These are phyloP conservation scores for Cydia splendana DNA, from an alignment of 1,140 invertebrate genomes.

Conservation along the genomic window DNA sequence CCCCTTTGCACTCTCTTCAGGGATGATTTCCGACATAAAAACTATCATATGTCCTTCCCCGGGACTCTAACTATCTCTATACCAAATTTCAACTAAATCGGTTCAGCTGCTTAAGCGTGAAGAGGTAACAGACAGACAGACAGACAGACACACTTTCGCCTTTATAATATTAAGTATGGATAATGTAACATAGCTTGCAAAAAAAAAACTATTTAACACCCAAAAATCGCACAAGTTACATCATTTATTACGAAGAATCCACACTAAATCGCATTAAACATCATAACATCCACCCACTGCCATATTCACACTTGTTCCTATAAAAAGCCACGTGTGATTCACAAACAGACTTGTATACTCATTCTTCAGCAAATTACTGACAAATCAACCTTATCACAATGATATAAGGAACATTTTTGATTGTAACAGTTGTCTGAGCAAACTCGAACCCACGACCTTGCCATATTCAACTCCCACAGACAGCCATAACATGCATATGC, in stretches of 20 bases:
- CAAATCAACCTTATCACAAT: neutral
- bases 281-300: neutral
- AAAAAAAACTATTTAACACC: neutral
- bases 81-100: too few relatives aligned
- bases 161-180: too few relatives aligned
- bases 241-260: too few relatives aligned
- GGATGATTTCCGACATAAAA: too few relatives aligned
- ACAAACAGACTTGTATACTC: neutral
- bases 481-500: neutral
- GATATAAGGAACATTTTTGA: neutral
- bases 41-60: too few relatives aligned
- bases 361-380: neutral
- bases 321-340: conserved; percentile 5
- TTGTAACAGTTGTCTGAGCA: neutral
- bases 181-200: neutral
- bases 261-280: neutral
- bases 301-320: neutral
- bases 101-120: too few relatives aligned
- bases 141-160: too few relatives aligned
- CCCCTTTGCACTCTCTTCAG: too few relatives aligned
- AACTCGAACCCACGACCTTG: conserved; percentile 15
- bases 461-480: conserved; percentile 4
- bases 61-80: too few relatives aligned
- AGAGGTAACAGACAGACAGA: too few relatives aligned
- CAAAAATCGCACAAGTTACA: too few relatives aligned